Evolutionary conservation across 2,113 vertebrate genomes (phyloP).

Genomic region (Lonchura striata): DNA sequence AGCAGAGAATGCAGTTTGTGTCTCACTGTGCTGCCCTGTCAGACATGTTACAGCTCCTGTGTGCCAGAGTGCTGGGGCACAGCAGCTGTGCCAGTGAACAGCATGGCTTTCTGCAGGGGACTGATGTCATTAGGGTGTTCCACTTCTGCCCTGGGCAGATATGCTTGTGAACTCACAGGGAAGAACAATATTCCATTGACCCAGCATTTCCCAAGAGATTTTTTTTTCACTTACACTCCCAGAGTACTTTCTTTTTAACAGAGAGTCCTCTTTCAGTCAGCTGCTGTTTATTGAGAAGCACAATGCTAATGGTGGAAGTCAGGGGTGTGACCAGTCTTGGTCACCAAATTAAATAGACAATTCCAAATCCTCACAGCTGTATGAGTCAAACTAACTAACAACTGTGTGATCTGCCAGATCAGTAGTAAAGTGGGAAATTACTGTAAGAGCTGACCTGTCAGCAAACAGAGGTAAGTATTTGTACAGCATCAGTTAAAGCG

Average conservation of each 20-base stretch:
- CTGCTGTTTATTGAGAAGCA: background rate
- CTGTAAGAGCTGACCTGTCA: background rate
- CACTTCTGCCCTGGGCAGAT: slow-evolving; percentile 29
- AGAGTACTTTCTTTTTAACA: background rate
- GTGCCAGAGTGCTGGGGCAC: background rate
- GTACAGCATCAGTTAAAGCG: background rate
- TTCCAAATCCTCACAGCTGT: background rate
- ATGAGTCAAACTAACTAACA: background rate
- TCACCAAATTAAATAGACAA: background rate
- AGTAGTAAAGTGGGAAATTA: background rate
- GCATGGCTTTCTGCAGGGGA: background rate
- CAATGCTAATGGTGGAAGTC: background rate
- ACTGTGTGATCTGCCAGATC: background rate
- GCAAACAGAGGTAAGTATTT: background rate
- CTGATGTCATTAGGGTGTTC: slow-evolving; percentile 46
- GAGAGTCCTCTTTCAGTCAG: background rate
- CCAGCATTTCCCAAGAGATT: background rate
- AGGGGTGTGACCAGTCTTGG: background rate
- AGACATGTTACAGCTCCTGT: background rate
- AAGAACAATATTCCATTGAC: slow-evolving; percentile 53
- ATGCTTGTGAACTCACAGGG: background rate
- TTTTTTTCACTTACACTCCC: background rate
- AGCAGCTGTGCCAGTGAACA: background rate
- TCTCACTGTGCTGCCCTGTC: background rate
- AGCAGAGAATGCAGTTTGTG: background rate